Evolutionary conservation across 2,113 vertebrate genomes (phyloP).

Genomic region (Callorhinus ursinus): DNA sequence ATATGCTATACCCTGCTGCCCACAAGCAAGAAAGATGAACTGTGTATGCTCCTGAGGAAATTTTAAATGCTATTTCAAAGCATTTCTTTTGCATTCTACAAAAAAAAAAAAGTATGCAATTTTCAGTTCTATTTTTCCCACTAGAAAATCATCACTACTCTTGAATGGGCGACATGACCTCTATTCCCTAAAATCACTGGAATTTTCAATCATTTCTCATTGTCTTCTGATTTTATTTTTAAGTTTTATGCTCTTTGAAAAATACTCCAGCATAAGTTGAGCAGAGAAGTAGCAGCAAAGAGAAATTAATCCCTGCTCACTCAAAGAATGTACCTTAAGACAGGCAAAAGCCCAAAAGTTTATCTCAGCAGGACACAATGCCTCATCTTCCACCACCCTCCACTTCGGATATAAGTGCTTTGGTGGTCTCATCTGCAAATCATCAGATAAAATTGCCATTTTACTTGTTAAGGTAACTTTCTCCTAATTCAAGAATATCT

Average conservation of each 20-base stretch:
- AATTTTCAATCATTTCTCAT: slow-evolving; percentile 43
- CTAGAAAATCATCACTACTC: slow-evolving; percentile 32
- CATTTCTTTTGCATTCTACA: slow-evolving; percentile 57
- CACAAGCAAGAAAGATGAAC: neutral
- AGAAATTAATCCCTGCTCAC: slow-evolving; percentile 45
- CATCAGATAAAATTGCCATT: neutral
- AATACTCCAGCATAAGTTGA: slow-evolving; percentile 48
- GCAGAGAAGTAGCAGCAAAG: slow-evolving; percentile 27
- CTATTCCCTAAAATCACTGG: slow-evolving; percentile 25
- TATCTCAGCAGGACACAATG: neutral
- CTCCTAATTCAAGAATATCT: neutral
- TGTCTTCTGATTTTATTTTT: slow-evolving; percentile 63
- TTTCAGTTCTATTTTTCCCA: slow-evolving; percentile 12
- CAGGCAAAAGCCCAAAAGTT: neutral
- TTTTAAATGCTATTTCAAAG: slow-evolving; percentile 50
- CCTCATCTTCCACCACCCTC: neutral
- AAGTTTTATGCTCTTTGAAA: slow-evolving; percentile 65
- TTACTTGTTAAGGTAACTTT: neutral
- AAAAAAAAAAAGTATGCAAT: neutral
- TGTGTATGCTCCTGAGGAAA: neutral
- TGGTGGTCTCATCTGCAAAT: neutral
- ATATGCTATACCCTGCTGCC: neutral
- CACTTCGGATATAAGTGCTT: neutral
- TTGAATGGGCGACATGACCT: slow-evolving; percentile 59
- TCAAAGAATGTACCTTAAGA: slow-evolving; percentile 52